Evolutionary conservation across 2,113 vertebrate species (phyloP).

Genomic region (Lagopus muta): DNA sequence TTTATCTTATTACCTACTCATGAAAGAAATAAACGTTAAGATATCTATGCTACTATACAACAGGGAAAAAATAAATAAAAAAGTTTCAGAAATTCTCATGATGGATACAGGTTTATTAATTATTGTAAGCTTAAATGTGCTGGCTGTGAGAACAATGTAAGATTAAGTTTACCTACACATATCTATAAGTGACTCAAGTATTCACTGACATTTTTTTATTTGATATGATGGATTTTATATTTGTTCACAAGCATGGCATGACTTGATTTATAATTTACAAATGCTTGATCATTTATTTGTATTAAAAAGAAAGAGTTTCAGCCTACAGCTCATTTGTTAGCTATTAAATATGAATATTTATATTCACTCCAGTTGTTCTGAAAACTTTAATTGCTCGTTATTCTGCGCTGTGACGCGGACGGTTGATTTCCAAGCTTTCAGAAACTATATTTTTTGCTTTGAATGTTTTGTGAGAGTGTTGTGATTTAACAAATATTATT

Average conservation of each 20-base stretch:
- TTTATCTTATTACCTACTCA: neutral
- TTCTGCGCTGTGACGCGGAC: neutral
- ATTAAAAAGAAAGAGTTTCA: neutral
- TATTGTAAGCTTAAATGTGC: neutral
- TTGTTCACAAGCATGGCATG: neutral
- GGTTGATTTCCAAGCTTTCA: neutral
- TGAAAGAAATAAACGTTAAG: neutral
- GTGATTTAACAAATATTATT: neutral
- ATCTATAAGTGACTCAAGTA: neutral
- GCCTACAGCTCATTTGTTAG: neutral
- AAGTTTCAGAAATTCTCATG: neutral
- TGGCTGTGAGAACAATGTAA: neutral
- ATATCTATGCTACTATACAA: neutral
- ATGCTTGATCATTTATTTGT: neutral
- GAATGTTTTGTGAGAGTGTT: neutral
- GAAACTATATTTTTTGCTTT: fast-evolving
- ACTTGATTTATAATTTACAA: neutral
- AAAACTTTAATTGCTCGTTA: neutral
- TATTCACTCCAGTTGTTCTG: neutral
- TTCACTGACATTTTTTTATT: neutral
- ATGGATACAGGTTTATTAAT: neutral
- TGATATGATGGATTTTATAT: neutral
- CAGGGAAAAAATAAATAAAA: neutral
- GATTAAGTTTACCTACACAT: neutral
- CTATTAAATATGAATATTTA: neutral